Conservation (phyloP, 2,113 vertebrate species). For the Indicator maculatus region DNA sequence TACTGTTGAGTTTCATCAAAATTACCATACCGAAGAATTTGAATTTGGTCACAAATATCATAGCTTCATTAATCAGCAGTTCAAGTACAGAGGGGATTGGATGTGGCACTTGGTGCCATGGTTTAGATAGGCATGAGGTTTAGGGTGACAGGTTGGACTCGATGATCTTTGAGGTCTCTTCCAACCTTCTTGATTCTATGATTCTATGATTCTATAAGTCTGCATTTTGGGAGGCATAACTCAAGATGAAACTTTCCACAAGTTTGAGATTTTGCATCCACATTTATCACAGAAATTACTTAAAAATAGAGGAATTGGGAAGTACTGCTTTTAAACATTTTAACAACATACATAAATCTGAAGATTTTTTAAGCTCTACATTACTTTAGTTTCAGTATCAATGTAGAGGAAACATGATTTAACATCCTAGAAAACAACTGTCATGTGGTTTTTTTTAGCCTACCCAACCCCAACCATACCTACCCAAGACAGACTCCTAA, state of each 20-base stretch:
- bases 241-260: not conserved
- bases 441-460: not conserved
- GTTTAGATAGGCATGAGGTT: too few relatives aligned
- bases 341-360: not conserved
- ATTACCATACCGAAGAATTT: not conserved
- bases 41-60: slow-evolving; percentile 13
- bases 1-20: not conserved
- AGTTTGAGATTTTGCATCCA: not conserved
- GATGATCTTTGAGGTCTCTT: too few relatives aligned
- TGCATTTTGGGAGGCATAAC: not conserved
- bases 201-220: too few relatives aligned
- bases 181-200: too few relatives aligned
- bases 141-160: too few relatives aligned
- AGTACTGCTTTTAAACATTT: not conserved
- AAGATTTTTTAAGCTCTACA: not conserved
- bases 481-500: not conserved
- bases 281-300: not conserved
- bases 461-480: too few relatives aligned
- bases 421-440: not conserved
- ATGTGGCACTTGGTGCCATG: too few relatives aligned
- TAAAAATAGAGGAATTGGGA: not conserved
- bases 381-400: not conserved
- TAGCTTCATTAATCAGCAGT: not conserved
- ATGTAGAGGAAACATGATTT: not conserved
- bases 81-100: too few relatives aligned